Evolutionary conservation across 2,113 vertebrate genomes (phyloP).

Genomic region (Salvelinus namaycush): DNA sequence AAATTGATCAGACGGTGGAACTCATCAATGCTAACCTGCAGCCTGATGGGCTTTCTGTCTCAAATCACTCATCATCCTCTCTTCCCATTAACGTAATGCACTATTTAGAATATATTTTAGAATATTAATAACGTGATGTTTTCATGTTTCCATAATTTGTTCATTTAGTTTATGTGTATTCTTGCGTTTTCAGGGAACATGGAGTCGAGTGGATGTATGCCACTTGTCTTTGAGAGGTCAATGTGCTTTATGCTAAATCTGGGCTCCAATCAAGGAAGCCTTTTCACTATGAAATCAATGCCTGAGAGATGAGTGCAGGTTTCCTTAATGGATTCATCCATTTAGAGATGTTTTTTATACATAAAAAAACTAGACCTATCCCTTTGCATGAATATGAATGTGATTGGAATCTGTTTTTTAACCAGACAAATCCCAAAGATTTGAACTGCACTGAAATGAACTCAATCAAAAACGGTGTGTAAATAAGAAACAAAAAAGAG

Average conservation of each 20-base stretch:
- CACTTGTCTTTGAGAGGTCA: constrained; percentile 38
- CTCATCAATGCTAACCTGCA: constrained; percentile 12
- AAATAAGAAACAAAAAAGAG: too few species aligned
- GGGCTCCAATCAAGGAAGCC: constrained; percentile 24
- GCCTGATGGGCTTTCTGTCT: constrained; percentile 22
- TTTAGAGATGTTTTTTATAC: too few species aligned
- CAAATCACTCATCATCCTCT: constrained; percentile 29
- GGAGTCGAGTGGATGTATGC: background rate
- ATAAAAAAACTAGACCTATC: constrained; percentile 4
- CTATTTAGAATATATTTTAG: constrained; percentile 8
- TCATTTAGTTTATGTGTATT: constrained; percentile 15
- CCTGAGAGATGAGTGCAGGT: constrained; percentile 62
- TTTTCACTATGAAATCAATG: constrained; percentile 42
- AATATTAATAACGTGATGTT: constrained; percentile 42
- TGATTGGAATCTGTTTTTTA: background rate
- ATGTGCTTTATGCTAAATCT: constrained; percentile 36
- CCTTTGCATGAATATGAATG: background rate
- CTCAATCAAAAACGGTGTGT: too few species aligned
- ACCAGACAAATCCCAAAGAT: too few species aligned
- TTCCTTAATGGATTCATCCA: constrained; percentile 56
- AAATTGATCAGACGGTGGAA: background rate
- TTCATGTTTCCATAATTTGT: constrained; percentile 24
- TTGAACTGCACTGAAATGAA: too few species aligned
- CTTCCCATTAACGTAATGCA: constrained; percentile 34
- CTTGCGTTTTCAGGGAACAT: background rate